Percentiles rank a stretch among this genome's conserved stretches.
These are phyloP conservation scores for Phyllotreta cruciferae DNA, from an alignment of 2,888 invertebrate species.

Conservation along the genomic window DNA sequence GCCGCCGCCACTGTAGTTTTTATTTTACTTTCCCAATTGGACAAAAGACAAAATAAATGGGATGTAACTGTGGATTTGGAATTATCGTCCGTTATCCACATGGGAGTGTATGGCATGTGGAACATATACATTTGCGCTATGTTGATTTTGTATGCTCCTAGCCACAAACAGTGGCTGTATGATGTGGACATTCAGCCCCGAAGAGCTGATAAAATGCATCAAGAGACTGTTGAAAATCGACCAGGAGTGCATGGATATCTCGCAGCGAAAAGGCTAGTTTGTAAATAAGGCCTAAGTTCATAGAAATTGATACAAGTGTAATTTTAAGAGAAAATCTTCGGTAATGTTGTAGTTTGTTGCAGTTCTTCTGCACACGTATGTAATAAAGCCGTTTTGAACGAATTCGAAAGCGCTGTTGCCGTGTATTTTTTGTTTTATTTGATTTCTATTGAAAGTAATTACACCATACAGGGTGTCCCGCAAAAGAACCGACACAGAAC, in stretches of 20 bases:
- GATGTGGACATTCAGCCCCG: slow-evolving; percentile 82
- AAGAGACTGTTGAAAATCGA: slow-evolving; percentile 87
- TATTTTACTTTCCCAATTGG: slow-evolving; percentile 91
- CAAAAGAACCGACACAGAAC: too few species aligned
- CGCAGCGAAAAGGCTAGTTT: slow-evolving; percentile 88
- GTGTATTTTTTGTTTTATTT: too few species aligned
- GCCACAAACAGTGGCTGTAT: slow-evolving; percentile 89
- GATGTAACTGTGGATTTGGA: slow-evolving; percentile 86
- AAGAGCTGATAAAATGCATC: slow-evolving; percentile 86
- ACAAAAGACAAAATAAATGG: slow-evolving; percentile 96
- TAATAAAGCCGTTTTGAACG: too few species aligned
- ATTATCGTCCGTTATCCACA: slow-evolving; percentile 96
- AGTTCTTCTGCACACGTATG: too few species aligned
- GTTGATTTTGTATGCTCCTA: slow-evolving; percentile 95
- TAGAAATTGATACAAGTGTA: slow-evolving; percentile 91
- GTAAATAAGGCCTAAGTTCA: slow-evolving; percentile 94
- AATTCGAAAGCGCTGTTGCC: too few species aligned
- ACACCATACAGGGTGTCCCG: too few species aligned
- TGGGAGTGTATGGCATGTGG: slow-evolving; percentile 99
- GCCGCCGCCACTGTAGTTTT: slow-evolving; percentile 89
- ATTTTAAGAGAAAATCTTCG: neutral
- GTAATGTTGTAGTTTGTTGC: too few species aligned
- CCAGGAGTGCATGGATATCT: slow-evolving; percentile 98
- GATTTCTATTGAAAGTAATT: too few species aligned
- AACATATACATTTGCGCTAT: slow-evolving; percentile 97